A percentile compares a stretch with the other conserved stretches of the same genome.
Evolutionary conservation across 2,888 invertebrate species (phyloP).

Genomic region (Toxonevra muliebris): DNA sequence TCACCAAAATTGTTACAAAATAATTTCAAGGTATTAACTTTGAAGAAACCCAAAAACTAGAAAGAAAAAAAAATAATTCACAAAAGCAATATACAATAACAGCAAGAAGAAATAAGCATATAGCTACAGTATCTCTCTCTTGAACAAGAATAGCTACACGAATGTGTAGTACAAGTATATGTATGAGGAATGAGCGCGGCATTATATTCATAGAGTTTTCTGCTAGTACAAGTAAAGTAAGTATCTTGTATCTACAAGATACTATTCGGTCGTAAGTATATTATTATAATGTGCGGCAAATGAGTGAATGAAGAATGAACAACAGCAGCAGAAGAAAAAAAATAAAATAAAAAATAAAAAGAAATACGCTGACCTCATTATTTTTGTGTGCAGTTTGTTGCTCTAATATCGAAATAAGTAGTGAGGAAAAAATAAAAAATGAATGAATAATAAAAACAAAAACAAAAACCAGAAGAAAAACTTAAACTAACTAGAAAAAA

Average conservation of each 20-base stretch:
- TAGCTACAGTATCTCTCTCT: neutral
- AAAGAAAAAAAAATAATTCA: neutral
- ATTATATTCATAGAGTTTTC: no score
- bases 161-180: neutral
- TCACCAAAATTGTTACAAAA: neutral
- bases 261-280: neutral
- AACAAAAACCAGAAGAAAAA: slow-evolving; percentile 14
- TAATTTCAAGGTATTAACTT: neutral
- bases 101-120: neutral
- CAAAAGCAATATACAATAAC: neutral
- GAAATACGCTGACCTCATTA: slow-evolving; percentile 33
- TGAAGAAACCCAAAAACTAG: neutral
- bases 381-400: slow-evolving; percentile 23
- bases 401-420: slow-evolving; percentile 23
- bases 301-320: neutral
- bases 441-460: neutral
- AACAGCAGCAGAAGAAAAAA: slow-evolving; percentile 3
- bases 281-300: slow-evolving; percentile 10
- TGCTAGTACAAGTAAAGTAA: no score
- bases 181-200: neutral
- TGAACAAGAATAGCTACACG: neutral
- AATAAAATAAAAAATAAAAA: neutral
- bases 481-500: neutral
- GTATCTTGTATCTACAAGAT: slow-evolving; percentile 23
- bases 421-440: slow-evolving; percentile 6